Conservation (phyloP, 2,888 invertebrate genomes). For the Tetropium fuscum region DNA sequence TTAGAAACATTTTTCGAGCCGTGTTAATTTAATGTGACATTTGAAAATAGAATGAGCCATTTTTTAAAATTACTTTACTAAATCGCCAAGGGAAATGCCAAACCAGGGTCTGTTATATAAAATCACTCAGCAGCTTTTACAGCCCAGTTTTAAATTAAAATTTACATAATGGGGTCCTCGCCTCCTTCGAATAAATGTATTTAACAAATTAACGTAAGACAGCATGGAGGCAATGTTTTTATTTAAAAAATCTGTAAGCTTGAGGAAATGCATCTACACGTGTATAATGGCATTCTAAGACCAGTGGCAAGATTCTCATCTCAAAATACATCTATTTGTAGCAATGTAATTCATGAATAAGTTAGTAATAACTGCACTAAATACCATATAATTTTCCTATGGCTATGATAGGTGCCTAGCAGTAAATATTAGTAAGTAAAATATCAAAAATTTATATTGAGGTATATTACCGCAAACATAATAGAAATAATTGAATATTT, state of each 20-base stretch:
- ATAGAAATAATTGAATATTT: too few relatives aligned
- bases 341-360: too few relatives aligned
- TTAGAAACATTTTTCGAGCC: conserved; percentile 9
- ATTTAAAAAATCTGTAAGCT: background rate
- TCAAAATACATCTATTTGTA: too few relatives aligned
- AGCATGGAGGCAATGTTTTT: background rate
- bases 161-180: conserved; percentile 46
- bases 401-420: too few relatives aligned
- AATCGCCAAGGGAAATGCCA: conserved; percentile 47
- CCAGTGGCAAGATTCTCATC: too few relatives aligned
- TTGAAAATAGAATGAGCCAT: conserved; percentile 41
- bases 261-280: too few relatives aligned
- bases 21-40: conserved; percentile 15
- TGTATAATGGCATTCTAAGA: too few relatives aligned
- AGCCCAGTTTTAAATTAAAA: conserved; percentile 50
- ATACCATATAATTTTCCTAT: too few relatives aligned
- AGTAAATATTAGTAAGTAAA: too few relatives aligned
- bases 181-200: conserved; percentile 39
- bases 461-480: too few relatives aligned
- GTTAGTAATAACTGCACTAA: too few relatives aligned
- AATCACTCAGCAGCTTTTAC: conserved; percentile 50
- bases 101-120: conserved; percentile 37
- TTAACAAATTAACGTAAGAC: conserved; percentile 34
- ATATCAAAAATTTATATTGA: too few relatives aligned
- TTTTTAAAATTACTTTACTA: conserved; percentile 51